These are phyloP conservation scores for Mustelus asterias DNA, from an alignment of 2,113 vertebrate species.

Conservation along the genomic window DNA sequence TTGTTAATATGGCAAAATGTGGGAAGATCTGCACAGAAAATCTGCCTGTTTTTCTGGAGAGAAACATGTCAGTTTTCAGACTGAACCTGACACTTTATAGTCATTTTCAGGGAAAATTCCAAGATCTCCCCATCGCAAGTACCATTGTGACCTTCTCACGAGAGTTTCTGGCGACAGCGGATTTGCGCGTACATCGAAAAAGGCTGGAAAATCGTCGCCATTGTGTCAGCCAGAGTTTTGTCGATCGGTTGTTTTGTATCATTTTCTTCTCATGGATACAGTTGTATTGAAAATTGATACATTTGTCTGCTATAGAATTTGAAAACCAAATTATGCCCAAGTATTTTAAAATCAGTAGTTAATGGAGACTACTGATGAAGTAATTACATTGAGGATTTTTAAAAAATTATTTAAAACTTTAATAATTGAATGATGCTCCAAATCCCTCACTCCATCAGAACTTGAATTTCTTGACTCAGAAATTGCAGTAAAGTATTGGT, in stretches of 20 bases:
- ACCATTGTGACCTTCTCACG: no score
- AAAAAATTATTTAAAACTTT: background rate
- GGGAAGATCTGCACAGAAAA: no score
- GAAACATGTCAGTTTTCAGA: no score
- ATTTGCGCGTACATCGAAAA: no score
- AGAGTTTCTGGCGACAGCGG: no score
- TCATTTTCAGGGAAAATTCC: no score
- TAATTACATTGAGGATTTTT: background rate
- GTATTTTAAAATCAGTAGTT: background rate
- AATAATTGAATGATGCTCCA: background rate
- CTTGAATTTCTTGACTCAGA: background rate
- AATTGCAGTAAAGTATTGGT: background rate
- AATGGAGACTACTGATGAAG: background rate
- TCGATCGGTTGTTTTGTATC: background rate
- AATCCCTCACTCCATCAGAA: background rate
- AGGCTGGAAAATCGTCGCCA: background rate
- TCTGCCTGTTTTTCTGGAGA: no score
- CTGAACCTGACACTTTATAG: no score
- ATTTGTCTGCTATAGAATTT: background rate
- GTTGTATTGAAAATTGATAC: background rate
- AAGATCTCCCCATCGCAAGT: no score
- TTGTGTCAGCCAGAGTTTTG: background rate
- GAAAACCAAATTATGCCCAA: background rate
- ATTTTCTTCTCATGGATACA: background rate
- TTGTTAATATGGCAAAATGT: no score